Evolutionary conservation across 2,113 vertebrate genomes (phyloP).

Genomic region (Neodontobutis hainanensis): DNA sequence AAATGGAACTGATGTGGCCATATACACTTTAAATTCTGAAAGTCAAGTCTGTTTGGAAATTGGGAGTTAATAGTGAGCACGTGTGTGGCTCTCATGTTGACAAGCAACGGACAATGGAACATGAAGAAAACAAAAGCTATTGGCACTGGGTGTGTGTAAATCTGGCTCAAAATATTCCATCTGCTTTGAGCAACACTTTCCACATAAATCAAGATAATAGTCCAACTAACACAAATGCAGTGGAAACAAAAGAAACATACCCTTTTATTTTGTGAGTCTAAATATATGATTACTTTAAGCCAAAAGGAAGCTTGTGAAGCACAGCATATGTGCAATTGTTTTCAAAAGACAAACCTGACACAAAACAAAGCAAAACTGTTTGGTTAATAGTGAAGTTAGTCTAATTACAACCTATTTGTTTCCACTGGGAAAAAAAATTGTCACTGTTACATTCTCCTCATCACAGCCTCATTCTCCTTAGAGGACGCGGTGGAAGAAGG

Average conservation of each 20-base stretch:
- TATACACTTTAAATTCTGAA: constrained; percentile 15
- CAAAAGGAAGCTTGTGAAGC: background rate
- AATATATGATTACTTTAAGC: constrained; percentile 6
- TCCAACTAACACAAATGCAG: constrained; percentile 11
- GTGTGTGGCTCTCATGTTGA: constrained; percentile 8
- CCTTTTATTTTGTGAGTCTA: constrained; percentile 9
- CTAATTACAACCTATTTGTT: too few relatives aligned
- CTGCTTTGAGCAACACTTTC: constrained; percentile 21
- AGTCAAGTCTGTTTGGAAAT: background rate
- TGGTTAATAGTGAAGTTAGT: background rate
- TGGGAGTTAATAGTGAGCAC: constrained; percentile 11
- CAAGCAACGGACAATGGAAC: constrained; percentile 1
- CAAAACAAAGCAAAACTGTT: background rate
- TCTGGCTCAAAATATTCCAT: constrained; percentile 38
- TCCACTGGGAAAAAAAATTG: too few relatives aligned
- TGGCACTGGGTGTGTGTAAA: constrained; percentile 23
- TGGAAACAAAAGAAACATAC: constrained; percentile 25
- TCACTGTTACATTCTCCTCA: too few relatives aligned
- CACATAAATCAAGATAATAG: constrained; percentile 23
- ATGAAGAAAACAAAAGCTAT: constrained; percentile 1
- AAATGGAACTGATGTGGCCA: background rate
- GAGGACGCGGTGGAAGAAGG: too few relatives aligned
- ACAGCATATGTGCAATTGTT: constrained; percentile 13
- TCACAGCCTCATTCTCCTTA: too few relatives aligned
- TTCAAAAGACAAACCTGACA: background rate